These are phyloP conservation scores for Glossosoma conforme DNA, from an alignment of 1,140 invertebrate species.

Conservation along the genomic window DNA sequence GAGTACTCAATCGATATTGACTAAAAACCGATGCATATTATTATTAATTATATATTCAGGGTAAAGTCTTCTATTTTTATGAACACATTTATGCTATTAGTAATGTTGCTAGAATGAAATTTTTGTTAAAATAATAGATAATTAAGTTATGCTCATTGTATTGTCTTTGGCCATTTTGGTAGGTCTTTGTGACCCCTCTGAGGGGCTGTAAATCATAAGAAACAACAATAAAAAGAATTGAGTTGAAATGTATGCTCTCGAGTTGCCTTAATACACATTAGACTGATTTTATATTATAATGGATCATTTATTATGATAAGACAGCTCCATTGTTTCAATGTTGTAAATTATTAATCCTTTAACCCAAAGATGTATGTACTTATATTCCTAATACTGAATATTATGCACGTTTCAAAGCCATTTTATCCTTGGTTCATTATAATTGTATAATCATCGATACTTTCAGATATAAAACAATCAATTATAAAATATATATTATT, in stretches of 20 bases:
- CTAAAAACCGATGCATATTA: no score
- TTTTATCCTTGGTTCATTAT: slow-evolving; percentile 2
- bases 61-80: no score
- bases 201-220: slow-evolving; percentile 8
- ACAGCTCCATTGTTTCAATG: slow-evolving; percentile 24
- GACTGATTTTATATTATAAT: slow-evolving; percentile 46
- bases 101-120: no score
- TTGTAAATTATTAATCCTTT: slow-evolving; percentile 19
- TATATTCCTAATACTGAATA: slow-evolving; percentile 22
- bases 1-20: no score
- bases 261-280: slow-evolving; percentile 51
- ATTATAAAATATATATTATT: no score
- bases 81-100: no score
- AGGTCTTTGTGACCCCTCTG: no score
- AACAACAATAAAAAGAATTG: slow-evolving; percentile 23
- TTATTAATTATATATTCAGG: no score
- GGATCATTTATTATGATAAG: slow-evolving; percentile 30
- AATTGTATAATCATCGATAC: background rate
- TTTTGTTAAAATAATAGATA: no score
- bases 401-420: slow-evolving; percentile 13
- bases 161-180: no score
- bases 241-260: slow-evolving; percentile 38
- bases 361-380: slow-evolving; percentile 32
- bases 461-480: no score
- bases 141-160: no score